phyloP scores from a whole-genome alignment of 2,888 invertebrate genomes.

The Lottia gigantea region DNA sequence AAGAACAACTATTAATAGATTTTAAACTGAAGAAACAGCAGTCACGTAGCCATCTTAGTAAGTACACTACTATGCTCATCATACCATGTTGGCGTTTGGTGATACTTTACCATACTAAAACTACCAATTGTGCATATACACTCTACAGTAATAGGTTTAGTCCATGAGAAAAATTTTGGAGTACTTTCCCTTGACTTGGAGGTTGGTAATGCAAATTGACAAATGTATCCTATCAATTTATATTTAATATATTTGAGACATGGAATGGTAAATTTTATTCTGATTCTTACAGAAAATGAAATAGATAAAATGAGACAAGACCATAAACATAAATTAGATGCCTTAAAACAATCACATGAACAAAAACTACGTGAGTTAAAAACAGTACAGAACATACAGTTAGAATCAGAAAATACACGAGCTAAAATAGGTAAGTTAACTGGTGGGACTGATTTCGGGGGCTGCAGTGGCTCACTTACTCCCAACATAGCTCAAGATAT shows the following conservation, averaged over 20 bases:
- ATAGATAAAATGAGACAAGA: constrained; percentile 49
- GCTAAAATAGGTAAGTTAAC: constrained; percentile 45
- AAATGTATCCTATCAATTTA: too few relatives aligned
- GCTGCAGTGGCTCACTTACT: too few relatives aligned
- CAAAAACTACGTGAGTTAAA: constrained; percentile 39
- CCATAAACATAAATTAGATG: constrained; percentile 47
- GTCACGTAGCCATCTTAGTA: constrained; percentile 51
- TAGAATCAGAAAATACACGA: constrained; percentile 32
- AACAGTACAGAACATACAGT: constrained; percentile 40
- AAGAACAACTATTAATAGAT: constrained; percentile 52
- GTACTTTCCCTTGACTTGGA: too few relatives aligned
- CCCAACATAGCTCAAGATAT: too few relatives aligned
- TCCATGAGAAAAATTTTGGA: too few relatives aligned
- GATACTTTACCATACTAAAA: too few relatives aligned
- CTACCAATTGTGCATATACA: too few relatives aligned
- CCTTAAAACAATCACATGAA: constrained; percentile 33
- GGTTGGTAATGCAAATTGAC: too few relatives aligned
- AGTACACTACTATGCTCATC: constrained; percentile 23
- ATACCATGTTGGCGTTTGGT: background rate
- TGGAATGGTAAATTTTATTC: constrained; percentile 9
- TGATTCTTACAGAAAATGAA: constrained; percentile 42
- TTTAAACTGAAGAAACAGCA: constrained; percentile 55
- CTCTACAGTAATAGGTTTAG: too few relatives aligned
- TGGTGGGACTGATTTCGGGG: too few relatives aligned
- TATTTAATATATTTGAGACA: too few relatives aligned